phyloP scores from a whole-genome alignment of 2,113 vertebrate species.

The Mustelus asterias region DNA sequence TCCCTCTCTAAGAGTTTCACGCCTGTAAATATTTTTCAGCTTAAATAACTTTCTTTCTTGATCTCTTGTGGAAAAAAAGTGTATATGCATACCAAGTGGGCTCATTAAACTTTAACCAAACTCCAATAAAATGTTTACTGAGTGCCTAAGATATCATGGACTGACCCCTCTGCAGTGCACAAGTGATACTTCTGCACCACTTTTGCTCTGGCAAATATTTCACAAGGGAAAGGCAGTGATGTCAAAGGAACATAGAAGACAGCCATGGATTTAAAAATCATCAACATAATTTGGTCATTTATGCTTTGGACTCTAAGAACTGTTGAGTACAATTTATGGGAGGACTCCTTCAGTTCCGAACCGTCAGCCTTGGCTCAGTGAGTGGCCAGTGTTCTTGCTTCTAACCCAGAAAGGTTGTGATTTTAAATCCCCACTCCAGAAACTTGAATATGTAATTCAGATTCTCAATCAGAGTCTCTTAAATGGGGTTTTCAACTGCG shows the following conservation, averaged over 20 bases:
- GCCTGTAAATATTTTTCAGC: constrained; percentile 3
- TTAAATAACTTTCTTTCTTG: background rate
- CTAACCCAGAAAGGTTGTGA: background rate
- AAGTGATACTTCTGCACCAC: background rate
- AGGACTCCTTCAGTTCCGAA: background rate
- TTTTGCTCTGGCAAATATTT: background rate
- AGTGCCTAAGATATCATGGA: background rate
- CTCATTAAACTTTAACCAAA: background rate
- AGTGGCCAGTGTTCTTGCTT: background rate
- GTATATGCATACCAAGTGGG: background rate
- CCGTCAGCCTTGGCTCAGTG: background rate
- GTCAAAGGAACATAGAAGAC: background rate
- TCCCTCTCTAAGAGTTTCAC: background rate
- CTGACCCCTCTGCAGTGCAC: background rate
- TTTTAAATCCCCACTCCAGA: background rate
- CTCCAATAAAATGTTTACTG: background rate
- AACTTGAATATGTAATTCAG: background rate
- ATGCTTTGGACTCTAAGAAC: background rate
- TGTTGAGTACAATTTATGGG: background rate
- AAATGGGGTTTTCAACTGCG: background rate
- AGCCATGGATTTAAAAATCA: background rate
- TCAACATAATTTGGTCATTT: background rate
- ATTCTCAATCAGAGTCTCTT: background rate
- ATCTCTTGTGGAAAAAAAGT: background rate
- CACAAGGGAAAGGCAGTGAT: background rate